Evolutionary conservation across 2,797 vertebrate species (phyloP), one percentile per base, ranked within the genome.

Genomic region (Danio aesculapii): DNA sequence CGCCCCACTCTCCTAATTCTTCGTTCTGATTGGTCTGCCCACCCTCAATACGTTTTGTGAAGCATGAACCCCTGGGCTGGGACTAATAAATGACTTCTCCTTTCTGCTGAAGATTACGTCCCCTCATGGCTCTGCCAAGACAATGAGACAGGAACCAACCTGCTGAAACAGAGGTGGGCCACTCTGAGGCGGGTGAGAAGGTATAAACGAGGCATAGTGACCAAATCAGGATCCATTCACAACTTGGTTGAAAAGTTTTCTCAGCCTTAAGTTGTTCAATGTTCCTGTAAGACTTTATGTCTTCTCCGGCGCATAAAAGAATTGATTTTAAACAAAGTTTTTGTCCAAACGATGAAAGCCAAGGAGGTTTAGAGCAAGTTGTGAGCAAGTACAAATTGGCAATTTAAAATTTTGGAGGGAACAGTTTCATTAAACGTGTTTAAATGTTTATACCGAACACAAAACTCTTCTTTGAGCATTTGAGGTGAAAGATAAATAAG

Each of bases 41-140:
- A 76, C 57, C 84, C 84, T 89, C 87, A 89, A 90, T 88, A 86
- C 86, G 81, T 84, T 88, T 89, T 87, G 83, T 88, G 85, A 88
- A 87, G 90, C 89, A 86, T 88, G 84, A 91, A 90, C 86, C 83
- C 84, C 83, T 75, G 81, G 81, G 81, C 70, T 75, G 85, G 75
- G 83, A 78, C 83, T 87, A 88, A 89, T 87, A 87, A 89, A 88
- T 88, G 72, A 88, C 85, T 84, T 89, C 86, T 88, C 81, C 87
- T 84, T 88, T 86, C 80, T 74, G 78, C 62, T 57, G 75, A 83
- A 85, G 85, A 88, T 89, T 86, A 89, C 81, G 67, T 79, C 86
- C 75, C 80, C 81, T 79, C 84, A 83, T 70, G 86, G 80, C 71
- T 84, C 80, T 41, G 50, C 69, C 30, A 67, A 81, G 64, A 88